Evolutionary conservation across 2,113 vertebrate species (phyloP).

Genomic region (Agapornis roseicollis): DNA sequence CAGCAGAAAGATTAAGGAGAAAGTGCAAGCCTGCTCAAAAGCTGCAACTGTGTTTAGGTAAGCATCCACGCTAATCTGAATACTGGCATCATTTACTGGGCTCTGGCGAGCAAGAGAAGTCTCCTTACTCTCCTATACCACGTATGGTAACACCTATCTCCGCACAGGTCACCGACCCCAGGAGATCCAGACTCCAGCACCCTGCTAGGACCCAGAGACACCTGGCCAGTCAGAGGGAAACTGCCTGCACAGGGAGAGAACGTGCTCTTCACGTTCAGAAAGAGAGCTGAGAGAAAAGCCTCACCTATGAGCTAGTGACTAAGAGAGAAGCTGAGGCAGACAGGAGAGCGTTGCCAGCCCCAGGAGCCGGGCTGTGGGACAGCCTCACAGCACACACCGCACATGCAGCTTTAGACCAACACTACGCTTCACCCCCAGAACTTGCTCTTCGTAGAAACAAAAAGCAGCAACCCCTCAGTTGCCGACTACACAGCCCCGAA

Average conservation of each 20-base stretch:
- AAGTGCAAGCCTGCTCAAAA: background rate
- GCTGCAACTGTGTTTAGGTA: background rate
- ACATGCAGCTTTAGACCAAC: background rate
- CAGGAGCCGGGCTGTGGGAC: background rate
- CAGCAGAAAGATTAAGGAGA: background rate
- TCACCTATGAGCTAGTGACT: accelerated
- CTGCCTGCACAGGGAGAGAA: background rate
- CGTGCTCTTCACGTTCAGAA: accelerated
- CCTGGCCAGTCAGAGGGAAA: background rate
- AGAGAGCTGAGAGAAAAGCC: background rate
- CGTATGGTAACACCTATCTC: accelerated
- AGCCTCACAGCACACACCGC: background rate
- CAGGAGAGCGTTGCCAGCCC: background rate
- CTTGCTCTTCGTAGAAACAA: background rate
- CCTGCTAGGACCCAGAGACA: background rate
- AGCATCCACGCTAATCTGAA: background rate
- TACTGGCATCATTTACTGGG: background rate
- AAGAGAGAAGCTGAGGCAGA: background rate
- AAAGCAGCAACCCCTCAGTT: background rate
- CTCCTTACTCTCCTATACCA: background rate
- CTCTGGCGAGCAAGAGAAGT: background rate
- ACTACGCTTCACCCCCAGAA: background rate
- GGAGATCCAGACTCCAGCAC: background rate
- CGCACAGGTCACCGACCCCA: background rate
- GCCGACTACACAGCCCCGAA: background rate